Base-by-base conservation (phyloP, 2,888 invertebrate genomes). In the Aspidiotus rigidus region DNA sequence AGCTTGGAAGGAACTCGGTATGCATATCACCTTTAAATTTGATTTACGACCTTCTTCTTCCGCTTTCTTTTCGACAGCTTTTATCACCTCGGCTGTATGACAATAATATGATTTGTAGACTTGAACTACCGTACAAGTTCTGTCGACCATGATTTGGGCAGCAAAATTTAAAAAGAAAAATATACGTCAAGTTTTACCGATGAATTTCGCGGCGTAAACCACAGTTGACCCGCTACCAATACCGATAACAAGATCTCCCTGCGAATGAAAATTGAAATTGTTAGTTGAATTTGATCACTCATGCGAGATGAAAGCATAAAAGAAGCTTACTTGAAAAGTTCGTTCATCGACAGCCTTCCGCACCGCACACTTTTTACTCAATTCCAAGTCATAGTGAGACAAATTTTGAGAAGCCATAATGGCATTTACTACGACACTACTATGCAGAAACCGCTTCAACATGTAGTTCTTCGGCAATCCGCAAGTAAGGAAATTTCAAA, bases 211-310 rank as follows among this genome's bases (percentile, higher is more conserved):
- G 15, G 93, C 95, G 78, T 88, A 93, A 9, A 95, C 86, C 44
- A 96, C 87, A 0, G 97, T 98, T 7, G 95, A 93, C 16, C 97
- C 97, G 79, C 95, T 95, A 61, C 97, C 97, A 71, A 98, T 87
- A 6, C 97, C 97, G 66, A 97, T 82, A 41, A 88, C 82, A 73
- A 85, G 84, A 71, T 88, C 84, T 75, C 87, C 81, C 83, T 83
- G 74, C 2, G 74, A 76, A 73, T 57, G 44, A 40, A 5, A 28
- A 55, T n/a, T n/a, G n/a, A n/a, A n/a, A n/a, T n/a, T 15, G 11
- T 28, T 6, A 28, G 39, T 60, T 13, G 5, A 11, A 15, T 15
- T 6, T 60, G 6, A 17, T 13, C 9, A 13, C 2, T 16, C 6
- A 16, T 13, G 1, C 15, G 56, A 55, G 15, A 13, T 16, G 16